These are phyloP conservation scores for Vespertilio murinus DNA, from an alignment of 2,797 vertebrate species.

Conservation along the genomic window DNA sequence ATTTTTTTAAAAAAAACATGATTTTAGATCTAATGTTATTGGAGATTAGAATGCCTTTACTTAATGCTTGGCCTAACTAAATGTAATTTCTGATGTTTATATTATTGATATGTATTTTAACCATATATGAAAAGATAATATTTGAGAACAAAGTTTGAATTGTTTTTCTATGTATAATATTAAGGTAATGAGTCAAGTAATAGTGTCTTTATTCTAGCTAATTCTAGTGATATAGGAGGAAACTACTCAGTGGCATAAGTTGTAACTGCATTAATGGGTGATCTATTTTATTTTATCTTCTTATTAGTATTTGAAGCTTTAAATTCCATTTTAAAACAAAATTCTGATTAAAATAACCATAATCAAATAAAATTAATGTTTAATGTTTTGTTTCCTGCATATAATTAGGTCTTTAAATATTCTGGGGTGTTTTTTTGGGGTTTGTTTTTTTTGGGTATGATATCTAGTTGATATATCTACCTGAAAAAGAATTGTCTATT, in stretches of 20 bases:
- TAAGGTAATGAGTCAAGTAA: background rate
- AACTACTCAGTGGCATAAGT: background rate
- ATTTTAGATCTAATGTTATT: background rate
- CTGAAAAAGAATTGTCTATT: background rate
- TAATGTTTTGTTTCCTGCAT: constrained; percentile 8
- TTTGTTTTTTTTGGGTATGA: background rate
- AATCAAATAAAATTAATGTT: background rate
- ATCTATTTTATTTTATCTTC: constrained; percentile 10
- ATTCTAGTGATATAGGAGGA: background rate
- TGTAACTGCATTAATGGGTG: background rate
- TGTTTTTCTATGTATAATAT: background rate
- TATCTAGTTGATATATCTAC: background rate
- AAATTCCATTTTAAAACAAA: constrained; percentile 10
- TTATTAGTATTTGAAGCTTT: background rate
- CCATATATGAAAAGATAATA: background rate
- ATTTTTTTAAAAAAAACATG: background rate
- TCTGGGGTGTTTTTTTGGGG: too few species aligned
- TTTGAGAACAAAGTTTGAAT: background rate
- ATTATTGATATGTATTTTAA: background rate
- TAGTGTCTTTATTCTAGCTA: background rate
- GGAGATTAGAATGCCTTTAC: background rate
- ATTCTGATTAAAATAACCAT: background rate
- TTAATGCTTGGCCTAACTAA: background rate
- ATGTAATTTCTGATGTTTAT: background rate
- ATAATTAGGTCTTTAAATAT: background rate